Conservation (phyloP, 2,797 vertebrate species). For the Pangasius macronema region DNA sequence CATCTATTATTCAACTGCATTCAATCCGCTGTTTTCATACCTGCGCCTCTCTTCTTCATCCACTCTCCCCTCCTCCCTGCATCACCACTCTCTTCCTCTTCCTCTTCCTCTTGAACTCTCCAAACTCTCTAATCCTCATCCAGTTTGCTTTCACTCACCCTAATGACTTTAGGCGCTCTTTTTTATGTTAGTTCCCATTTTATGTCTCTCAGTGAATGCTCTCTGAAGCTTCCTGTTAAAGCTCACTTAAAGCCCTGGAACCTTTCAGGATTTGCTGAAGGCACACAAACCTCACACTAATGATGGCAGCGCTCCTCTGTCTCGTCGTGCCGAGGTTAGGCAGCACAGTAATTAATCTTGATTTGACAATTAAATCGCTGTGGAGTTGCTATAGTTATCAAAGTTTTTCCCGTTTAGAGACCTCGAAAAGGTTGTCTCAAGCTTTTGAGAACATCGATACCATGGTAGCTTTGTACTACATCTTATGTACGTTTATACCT, state of each 20-base stretch:
- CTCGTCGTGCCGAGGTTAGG: constrained; percentile 4
- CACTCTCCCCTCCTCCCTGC: neutral
- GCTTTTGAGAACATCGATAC: no score
- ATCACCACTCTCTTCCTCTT: constrained; percentile 22
- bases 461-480: no score
- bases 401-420: no score
- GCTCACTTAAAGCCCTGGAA: constrained; percentile 12
- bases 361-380: constrained; percentile 46
- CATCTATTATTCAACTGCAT: constrained; percentile 77
- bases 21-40: constrained; percentile 71
- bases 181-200: constrained; percentile 12
- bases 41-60: constrained; percentile 39
- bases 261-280: constrained; percentile 19
- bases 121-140: constrained; percentile 12
- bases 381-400: no score
- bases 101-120: constrained; percentile 26
- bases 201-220: neutral
- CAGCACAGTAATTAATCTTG: constrained; percentile 46
- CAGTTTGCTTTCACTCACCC: constrained; percentile 12
- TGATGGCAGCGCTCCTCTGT: neutral
- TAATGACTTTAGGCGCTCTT: constrained; percentile 10
- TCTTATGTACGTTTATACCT: neutral
- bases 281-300: neutral
- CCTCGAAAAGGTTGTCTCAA: no score
- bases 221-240: neutral